A percentile compares a stretch with the other conserved stretches of the same genome.
Conservation (phyloP, 2,113 vertebrate species). For the Bubo blakistoni region DNA sequence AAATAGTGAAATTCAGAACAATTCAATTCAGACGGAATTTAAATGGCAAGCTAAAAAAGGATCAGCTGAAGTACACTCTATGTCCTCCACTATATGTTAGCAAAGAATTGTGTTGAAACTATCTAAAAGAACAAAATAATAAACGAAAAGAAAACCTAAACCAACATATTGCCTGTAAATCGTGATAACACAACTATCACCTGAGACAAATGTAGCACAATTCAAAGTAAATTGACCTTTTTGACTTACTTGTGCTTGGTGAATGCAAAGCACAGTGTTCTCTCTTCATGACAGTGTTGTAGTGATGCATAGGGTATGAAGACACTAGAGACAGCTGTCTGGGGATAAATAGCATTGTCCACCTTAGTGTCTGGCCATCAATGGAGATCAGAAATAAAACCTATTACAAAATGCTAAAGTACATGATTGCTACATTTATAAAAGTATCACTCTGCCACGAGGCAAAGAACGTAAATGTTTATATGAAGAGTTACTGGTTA, state of each 20-base stretch:
- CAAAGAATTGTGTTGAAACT: slow-evolving; percentile 26
- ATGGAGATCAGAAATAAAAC: neutral
- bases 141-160: neutral
- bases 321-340: neutral
- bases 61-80: neutral
- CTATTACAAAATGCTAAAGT: neutral
- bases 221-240: neutral
- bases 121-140: slow-evolving; percentile 18
- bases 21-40: slow-evolving; percentile 12
- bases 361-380: neutral
- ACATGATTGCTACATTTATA: neutral
- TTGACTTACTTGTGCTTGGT: neutral
- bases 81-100: neutral
- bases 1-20: neutral
- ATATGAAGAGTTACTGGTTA: neutral
- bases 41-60: slow-evolving; percentile 7
- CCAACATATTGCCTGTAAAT: neutral
- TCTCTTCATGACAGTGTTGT: neutral
- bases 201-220: neutral
- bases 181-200: neutral
- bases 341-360: neutral
- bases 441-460: neutral
- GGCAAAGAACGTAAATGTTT: neutral
- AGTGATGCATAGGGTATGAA: neutral
- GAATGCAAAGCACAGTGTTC: neutral